Conservation (phyloP, 1,140 invertebrate genomes). For the Ceratina australensis region DNA sequence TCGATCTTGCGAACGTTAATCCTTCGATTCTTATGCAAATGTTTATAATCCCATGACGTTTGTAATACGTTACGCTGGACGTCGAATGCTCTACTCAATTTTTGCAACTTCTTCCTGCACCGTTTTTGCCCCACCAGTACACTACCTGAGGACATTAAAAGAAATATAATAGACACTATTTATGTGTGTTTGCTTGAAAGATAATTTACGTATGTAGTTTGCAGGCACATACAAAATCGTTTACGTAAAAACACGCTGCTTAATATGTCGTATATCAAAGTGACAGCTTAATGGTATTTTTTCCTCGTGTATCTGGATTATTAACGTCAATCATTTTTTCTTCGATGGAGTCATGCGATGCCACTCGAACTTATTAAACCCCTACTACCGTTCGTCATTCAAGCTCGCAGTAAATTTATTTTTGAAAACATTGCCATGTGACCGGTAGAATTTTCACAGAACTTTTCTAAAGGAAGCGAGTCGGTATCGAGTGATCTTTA, state of each 20-base stretch:
- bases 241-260: no score
- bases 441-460: no score
- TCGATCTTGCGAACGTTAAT: no score
- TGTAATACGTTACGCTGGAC: no score
- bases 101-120: no score
- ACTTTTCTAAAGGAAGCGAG: no score
- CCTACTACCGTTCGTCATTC: no score
- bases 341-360: background rate
- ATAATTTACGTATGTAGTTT: background rate
- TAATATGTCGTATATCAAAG: background rate
- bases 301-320: background rate
- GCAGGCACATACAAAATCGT: background rate
- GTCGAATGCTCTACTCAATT: no score
- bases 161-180: background rate
- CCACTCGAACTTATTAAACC: background rate
- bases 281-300: constrained; percentile 1
- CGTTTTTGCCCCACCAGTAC: no score
- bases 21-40: no score
- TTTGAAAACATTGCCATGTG: no score
- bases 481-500: background rate
- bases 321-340: constrained; percentile 9
- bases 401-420: background rate
- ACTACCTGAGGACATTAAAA: background rate
- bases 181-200: background rate
- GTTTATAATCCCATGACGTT: no score